A percentile compares a stretch with the other conserved stretches of the same genome.
phyloP scores from a whole-genome alignment of 92 coral and sea anemone species.

The Metridium senile region DNA sequence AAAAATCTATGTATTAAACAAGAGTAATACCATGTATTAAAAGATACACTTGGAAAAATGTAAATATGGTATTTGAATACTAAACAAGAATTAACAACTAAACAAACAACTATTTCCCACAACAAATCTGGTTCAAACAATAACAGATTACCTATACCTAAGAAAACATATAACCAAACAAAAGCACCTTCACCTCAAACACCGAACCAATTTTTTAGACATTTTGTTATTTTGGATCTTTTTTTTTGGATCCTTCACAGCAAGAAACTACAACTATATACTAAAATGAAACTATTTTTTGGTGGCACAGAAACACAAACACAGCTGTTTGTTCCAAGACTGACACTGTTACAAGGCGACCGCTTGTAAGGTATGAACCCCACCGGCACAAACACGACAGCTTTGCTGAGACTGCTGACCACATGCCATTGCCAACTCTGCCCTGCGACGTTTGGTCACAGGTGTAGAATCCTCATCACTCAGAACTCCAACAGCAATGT shows the following conservation, averaged over 20 bases:
- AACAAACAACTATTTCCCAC: no score
- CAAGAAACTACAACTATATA: slow-evolving; percentile 26
- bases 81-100: no score
- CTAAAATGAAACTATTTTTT: slow-evolving; percentile 27
- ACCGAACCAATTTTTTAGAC: slow-evolving; percentile 15
- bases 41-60: not conserved
- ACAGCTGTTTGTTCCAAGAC: slow-evolving; percentile 64
- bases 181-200: slow-evolving; percentile 12
- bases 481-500: slow-evolving; percentile 57
- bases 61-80: not conserved
- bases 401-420: slow-evolving; percentile 52
- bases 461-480: slow-evolving; percentile 54
- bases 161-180: no score
- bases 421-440: slow-evolving; percentile 55
- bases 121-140: no score
- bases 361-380: slow-evolving; percentile 65
- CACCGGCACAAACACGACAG: slow-evolving; percentile 58
- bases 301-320: slow-evolving; percentile 43
- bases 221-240: slow-evolving; percentile 41
- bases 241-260: slow-evolving; percentile 74
- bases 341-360: slow-evolving; percentile 70
- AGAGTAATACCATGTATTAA: not conserved
- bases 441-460: slow-evolving; percentile 53
- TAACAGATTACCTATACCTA: no score
- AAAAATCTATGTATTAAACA: not conserved